Conservation (phyloP, 2,113 vertebrate genomes). For the Tetraodon nigroviridis region DNA sequence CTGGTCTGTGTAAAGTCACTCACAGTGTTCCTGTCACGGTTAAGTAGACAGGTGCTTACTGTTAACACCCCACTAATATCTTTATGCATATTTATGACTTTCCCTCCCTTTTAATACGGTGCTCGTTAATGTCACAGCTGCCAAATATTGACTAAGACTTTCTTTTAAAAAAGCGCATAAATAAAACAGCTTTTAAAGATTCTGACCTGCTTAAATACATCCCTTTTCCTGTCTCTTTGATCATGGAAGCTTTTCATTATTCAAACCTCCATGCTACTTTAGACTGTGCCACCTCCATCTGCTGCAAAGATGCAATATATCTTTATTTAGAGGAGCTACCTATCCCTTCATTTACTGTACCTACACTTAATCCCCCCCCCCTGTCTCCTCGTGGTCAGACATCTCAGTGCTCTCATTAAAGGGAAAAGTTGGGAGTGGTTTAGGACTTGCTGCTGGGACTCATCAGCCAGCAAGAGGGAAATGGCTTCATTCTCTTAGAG, state of each 20-base stretch:
- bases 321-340: constrained; percentile 60
- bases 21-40: constrained; percentile 93
- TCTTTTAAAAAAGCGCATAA: constrained; percentile 90
- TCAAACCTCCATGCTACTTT: constrained; percentile 55
- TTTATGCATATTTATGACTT: constrained; percentile 97
- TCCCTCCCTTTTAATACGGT: constrained; percentile 84
- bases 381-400: constrained; percentile 42
- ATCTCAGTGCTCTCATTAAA: constrained; percentile 50
- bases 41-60: constrained; percentile 98
- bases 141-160: constrained; percentile 81
- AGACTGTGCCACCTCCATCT: constrained; percentile 50
- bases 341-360: constrained; percentile 46
- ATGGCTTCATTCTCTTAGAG: constrained; percentile 64
- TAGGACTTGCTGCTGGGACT: constrained; percentile 63
- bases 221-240: constrained; percentile 69
- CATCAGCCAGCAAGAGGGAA: constrained; percentile 64
- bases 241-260: constrained; percentile 70
- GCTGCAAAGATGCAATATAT: constrained; percentile 58
- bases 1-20: constrained; percentile 88
- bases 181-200: constrained; percentile 88
- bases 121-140: constrained; percentile 96
- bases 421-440: constrained; percentile 50
- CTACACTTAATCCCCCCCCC: constrained; percentile 30
- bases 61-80: constrained; percentile 95
- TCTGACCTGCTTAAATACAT: constrained; percentile 81